Percentiles rank a stretch among this genome's conserved stretches.
Evolutionary conservation across 2,797 vertebrate species (phyloP).

Genomic region (Clarias platycephalus): DNA sequence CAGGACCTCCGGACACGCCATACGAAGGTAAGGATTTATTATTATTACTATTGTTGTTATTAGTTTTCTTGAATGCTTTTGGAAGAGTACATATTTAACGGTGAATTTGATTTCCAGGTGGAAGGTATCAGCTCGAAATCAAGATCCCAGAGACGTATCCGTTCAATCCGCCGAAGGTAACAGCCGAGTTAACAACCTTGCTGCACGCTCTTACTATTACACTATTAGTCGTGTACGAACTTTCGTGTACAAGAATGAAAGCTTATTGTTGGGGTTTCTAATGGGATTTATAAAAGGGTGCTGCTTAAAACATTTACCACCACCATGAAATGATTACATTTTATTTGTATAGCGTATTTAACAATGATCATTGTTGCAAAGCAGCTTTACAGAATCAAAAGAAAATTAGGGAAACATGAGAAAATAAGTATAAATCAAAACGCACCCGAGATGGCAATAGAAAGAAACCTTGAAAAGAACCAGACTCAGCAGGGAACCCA

Average conservation of each 20-base stretch:
- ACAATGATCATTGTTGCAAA: too few species aligned
- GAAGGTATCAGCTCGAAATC: conserved; percentile 97
- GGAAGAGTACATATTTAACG: neutral
- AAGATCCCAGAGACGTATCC: conserved; percentile 99
- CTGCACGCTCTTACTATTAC: neutral
- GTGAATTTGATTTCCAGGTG: conserved; percentile 73
- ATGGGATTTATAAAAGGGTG: neutral
- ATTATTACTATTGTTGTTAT: too few species aligned
- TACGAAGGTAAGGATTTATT: conserved; percentile 87
- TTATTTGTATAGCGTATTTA: too few species aligned
- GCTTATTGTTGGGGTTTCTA: neutral
- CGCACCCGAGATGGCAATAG: too few species aligned
- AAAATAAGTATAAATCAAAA: too few species aligned
- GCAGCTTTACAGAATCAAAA: too few species aligned
- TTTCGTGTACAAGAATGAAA: neutral
- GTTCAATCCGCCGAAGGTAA: conserved; percentile 98
- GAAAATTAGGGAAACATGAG: too few species aligned
- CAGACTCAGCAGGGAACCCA: too few species aligned
- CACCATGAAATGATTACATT: neutral
- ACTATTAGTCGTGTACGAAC: neutral
- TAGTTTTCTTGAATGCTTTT: too few species aligned
- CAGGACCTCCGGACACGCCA: conserved; percentile 96
- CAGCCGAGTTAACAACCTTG: too few species aligned
- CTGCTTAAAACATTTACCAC: neutral
- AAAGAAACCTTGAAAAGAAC: too few species aligned